Evolutionary conservation across 2,888 invertebrate genomes (phyloP), one percentile per base, ranked within the genome.

Genomic region (Brenthis ino): DNA sequence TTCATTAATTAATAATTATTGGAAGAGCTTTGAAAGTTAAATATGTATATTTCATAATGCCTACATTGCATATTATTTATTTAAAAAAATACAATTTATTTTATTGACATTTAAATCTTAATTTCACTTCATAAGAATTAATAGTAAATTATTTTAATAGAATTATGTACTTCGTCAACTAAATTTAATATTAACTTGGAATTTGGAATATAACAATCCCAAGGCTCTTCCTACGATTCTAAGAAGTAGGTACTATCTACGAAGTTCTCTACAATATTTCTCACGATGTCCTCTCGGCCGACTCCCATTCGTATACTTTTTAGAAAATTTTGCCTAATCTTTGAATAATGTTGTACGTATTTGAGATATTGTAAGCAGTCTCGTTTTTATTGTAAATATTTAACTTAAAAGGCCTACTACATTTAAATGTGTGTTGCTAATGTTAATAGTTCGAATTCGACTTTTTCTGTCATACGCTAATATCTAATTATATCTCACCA

Each of bases 371-470:
- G 87, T 88, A 85, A 87, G 87, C 86, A 82, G 86, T 88, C 87
- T 87, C 86, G 79, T 85, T 87, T 86, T 89, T 89, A 89, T 81
- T 92, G 92, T 92, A 92, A 86, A 92, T 92, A 92, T 89, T 89
- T 89, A 86, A 79, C 79, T 87, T 87, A 85, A 85, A 90, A 86
- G 91, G 91, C 91, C 91, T 91, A 92, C 81, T 87, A 86, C 80
- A 81, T 85, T 85, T 82, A 83, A 80, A 88, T 86, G 88, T 86
- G 87, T 90, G 87, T 90, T 88, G 87, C 86, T 89, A 87, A 85
- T 82, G 77, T 84, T 82, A 82, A 83, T 87, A 85, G 85, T 87
- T 88, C 80, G 77, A 84, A 81, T 84, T 85, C 85, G 85, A 88
- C 86, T 86, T 85, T 80, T 85, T 80, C 81, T 80, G 81, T 82